phyloP scores from a whole-genome alignment of 2,113 vertebrate genomes.

The Marmota monax region DNA sequence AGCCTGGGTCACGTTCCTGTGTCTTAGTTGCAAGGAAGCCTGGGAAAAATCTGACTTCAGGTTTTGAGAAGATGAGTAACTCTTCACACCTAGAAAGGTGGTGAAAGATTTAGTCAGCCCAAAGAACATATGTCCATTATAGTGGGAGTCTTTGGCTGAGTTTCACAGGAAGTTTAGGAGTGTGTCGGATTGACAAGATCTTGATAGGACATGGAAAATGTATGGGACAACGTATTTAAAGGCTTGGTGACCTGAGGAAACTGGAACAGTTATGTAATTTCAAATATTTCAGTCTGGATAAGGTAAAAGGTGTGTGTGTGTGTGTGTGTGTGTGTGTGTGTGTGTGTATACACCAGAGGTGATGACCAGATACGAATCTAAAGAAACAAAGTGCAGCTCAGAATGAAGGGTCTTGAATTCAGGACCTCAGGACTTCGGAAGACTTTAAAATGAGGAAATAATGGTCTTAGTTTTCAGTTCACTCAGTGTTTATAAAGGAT shows the following conservation, averaged over 20 bases:
- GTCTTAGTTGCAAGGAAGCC: neutral
- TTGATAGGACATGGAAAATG: neutral
- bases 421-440: neutral
- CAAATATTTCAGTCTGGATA: neutral
- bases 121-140: neutral
- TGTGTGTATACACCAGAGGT: neutral
- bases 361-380: neutral
- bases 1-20: neutral
- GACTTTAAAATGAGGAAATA: neutral
- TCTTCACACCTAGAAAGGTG: neutral
- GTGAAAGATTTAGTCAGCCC: neutral
- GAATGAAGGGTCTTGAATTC: neutral
- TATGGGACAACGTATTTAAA: neutral
- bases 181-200: neutral
- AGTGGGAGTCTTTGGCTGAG: neutral
- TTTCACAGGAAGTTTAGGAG: neutral
- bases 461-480: neutral
- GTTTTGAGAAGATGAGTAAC: constrained; percentile 9
- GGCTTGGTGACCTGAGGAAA: neutral
- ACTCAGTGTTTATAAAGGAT: neutral
- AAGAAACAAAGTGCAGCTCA: neutral
- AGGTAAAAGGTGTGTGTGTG: neutral
- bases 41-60: neutral
- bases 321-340: neutral
- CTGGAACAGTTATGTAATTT: neutral